Conservation (phyloP, 2,888 invertebrate genomes). For the Athalia rosae region DNA sequence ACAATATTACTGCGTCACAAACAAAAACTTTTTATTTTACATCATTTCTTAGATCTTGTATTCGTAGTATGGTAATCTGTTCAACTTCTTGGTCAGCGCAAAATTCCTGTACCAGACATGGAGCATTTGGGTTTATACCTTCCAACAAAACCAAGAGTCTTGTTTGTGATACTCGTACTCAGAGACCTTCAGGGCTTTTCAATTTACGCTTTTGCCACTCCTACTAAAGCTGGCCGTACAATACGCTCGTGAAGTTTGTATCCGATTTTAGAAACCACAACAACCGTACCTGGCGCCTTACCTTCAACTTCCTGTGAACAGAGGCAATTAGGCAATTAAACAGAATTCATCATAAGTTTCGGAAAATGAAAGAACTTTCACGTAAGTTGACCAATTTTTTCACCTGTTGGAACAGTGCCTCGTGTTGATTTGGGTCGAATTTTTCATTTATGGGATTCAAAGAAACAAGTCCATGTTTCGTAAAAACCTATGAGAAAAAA, state of each 20-base stretch:
- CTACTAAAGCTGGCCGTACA: slow-evolving; percentile 96
- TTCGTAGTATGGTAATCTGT: no score
- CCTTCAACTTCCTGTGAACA: slow-evolving; percentile 82
- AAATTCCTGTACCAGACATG: no score
- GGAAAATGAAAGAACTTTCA: no score
- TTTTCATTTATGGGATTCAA: slow-evolving; percentile 94
- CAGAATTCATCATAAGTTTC: no score
- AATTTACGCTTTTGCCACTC: slow-evolving; percentile 86
- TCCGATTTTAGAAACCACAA: slow-evolving; percentile 95
- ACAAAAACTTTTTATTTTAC: no score
- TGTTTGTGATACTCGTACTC: not conserved
- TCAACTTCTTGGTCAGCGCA: no score
- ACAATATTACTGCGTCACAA: no score
- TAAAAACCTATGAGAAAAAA: slow-evolving; percentile 82
- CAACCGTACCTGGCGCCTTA: slow-evolving; percentile 89
- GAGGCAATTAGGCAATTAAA: slow-evolving; percentile 39
- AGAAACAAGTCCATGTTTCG: slow-evolving; percentile 90
- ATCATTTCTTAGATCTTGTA: no score
- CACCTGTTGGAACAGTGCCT: slow-evolving; percentile 96
- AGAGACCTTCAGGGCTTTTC: not conserved
- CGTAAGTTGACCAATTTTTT: slow-evolving; percentile 8
- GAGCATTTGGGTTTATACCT: no score
- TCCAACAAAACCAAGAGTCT: no score
- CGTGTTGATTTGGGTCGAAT: slow-evolving; percentile 97
- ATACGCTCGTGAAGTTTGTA: slow-evolving; percentile 96